These are phyloP conservation scores for Centruroides vittatus DNA, from an alignment of 1,140 invertebrate genomes.

Conservation along the genomic window DNA sequence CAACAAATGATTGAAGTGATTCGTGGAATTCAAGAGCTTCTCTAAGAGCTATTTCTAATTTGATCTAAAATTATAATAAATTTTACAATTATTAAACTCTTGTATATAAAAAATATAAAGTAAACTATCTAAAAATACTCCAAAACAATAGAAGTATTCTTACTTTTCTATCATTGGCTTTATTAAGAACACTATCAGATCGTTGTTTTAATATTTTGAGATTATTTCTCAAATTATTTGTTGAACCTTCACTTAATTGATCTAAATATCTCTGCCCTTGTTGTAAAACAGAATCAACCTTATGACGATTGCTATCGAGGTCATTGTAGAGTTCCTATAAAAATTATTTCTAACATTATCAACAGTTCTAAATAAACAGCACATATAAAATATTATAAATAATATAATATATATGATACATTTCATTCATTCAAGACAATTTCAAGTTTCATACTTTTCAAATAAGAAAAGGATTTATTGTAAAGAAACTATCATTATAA, in stretches of 20 bases:
- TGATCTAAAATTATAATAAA: conserved; percentile 41
- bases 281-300: conserved; percentile 73
- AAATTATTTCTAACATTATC: neutral
- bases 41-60: conserved; percentile 88
- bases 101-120: neutral
- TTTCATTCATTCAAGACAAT: no score
- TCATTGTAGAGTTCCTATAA: conserved; percentile 67
- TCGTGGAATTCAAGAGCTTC: conserved; percentile 94
- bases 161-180: conserved; percentile 82
- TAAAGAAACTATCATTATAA: no score
- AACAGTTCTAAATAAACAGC: no score
- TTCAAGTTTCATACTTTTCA: no score
- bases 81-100: neutral
- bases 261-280: conserved; percentile 81
- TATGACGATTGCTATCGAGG: conserved; percentile 73
- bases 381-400: no score
- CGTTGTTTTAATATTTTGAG: conserved; percentile 72
- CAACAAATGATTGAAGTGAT: conserved; percentile 71
- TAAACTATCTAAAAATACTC: neutral
- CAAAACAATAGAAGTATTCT: neutral
- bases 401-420: no score
- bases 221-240: conserved; percentile 69
- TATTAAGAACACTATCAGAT: conserved; percentile 75
- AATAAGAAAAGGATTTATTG: no score
- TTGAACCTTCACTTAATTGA: conserved; percentile 53